Evolutionary conservation across 1,140 invertebrate genomes (phyloP).

Genomic region (Telenomus remus): DNA sequence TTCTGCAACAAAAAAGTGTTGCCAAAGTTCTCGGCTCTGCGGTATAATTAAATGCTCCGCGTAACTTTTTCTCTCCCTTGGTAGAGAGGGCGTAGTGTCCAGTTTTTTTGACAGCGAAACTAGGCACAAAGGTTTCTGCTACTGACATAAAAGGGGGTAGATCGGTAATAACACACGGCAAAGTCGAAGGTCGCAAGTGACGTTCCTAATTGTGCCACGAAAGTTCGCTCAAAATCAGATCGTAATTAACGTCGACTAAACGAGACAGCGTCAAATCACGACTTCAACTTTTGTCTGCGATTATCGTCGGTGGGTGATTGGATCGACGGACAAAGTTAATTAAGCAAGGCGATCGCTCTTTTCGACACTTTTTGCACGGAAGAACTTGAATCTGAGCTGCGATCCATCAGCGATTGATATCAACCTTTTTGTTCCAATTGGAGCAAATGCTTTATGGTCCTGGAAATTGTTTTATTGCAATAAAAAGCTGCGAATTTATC

Average conservation of each 20-base stretch:
- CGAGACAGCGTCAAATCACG: constrained; percentile 5
- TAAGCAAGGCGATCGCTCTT: not conserved
- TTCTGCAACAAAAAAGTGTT: constrained; percentile 15
- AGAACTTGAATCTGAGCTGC: no score
- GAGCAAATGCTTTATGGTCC: no score
- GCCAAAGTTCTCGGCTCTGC: constrained; percentile 18
- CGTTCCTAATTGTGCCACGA: constrained; percentile 12
- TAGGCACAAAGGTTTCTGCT: not conserved
- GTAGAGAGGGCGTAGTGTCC: constrained; percentile 33
- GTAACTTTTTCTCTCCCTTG: constrained; percentile 25
- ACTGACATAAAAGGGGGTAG: not conserved
- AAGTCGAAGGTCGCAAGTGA: constrained; percentile 21
- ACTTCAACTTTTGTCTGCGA: constrained; percentile 5
- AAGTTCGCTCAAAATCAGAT: constrained; percentile 14
- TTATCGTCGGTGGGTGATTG: no score
- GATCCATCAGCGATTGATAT: no score
- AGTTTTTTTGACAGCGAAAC: constrained; percentile 11
- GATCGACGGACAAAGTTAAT: not conserved
- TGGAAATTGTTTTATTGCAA: no score
- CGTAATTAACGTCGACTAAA: constrained; percentile 25
- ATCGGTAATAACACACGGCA: not conserved
- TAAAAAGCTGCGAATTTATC: no score
- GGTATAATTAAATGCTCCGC: constrained; percentile 30
- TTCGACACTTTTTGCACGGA: no score
- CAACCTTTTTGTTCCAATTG: no score